These are phyloP conservation scores for Pseudobourletiella spinata DNA, from an alignment of 1,140 invertebrate species.

Conservation along the genomic window DNA sequence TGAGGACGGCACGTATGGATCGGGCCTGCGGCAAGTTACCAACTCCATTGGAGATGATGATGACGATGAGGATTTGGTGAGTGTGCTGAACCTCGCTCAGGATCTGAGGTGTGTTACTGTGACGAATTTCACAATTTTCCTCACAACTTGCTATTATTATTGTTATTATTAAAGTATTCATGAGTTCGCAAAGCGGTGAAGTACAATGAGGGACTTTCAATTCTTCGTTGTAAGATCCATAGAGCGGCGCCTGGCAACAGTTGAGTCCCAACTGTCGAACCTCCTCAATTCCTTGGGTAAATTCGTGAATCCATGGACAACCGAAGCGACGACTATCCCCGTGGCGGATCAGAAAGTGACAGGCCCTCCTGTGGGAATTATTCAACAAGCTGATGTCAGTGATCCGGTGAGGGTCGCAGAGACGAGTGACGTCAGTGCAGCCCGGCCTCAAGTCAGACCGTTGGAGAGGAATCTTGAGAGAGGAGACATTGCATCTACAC, in stretches of 20 bases:
- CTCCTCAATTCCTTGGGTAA: slow-evolving; percentile 3
- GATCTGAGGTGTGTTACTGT: background rate
- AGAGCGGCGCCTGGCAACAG: background rate
- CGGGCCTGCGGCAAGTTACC: background rate
- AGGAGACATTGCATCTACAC: background rate
- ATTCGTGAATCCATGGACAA: background rate
- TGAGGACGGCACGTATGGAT: background rate
- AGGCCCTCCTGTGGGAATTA: background rate
- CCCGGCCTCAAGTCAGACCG: background rate
- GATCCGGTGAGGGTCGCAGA: background rate
- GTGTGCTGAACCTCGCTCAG: background rate
- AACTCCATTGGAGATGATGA: background rate
- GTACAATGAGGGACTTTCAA: too few species aligned
- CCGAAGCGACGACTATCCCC: background rate
- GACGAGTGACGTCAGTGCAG: background rate
- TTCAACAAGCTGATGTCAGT: background rate
- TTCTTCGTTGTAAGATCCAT: too few species aligned
- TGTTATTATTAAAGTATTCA: too few species aligned
- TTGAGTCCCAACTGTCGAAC: slow-evolving; percentile 6
- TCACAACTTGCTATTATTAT: too few species aligned
- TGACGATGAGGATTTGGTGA: background rate
- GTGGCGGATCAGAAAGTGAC: background rate
- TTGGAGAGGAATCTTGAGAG: slow-evolving; percentile 1
- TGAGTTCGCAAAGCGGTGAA: too few species aligned
- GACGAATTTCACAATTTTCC: background rate